phyloP scores from a whole-genome alignment of 2,888 invertebrate species.

The Macrosiphum euphorbiae region DNA sequence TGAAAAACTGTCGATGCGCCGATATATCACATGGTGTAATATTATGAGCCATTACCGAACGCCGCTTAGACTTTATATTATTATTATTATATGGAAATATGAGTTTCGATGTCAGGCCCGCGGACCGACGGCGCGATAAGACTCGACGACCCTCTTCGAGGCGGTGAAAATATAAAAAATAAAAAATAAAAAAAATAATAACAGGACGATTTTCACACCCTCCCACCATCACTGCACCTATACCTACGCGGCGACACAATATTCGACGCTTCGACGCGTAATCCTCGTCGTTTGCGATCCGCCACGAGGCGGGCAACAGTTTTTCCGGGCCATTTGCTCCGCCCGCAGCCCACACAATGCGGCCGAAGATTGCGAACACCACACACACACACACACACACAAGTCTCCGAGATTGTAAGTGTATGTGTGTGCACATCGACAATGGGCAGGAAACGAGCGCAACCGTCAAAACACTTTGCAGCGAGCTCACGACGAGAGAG shows the following conservation, averaged over 20 bases:
- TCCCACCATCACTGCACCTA: not conserved
- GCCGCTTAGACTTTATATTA: too few relatives aligned
- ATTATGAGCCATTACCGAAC: too few relatives aligned
- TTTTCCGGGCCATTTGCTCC: constrained; percentile 22
- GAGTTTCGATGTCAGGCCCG: not conserved
- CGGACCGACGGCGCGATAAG: not conserved
- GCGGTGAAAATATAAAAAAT: not conserved
- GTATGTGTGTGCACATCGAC: not conserved
- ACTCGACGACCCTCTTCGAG: not conserved
- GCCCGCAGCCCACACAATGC: not conserved
- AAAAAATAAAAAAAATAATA: not conserved
- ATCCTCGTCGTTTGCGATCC: constrained; percentile 30
- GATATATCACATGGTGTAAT: too few relatives aligned
- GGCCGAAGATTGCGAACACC: too few relatives aligned
- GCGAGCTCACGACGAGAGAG: not conserved
- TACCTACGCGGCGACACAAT: not conserved
- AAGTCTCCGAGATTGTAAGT: not conserved
- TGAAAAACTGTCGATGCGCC: too few relatives aligned
- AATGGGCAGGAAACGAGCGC: constrained; percentile 59
- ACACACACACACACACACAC: not conserved
- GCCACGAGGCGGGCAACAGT: constrained; percentile 30
- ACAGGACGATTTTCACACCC: not conserved
- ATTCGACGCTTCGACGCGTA: not conserved
- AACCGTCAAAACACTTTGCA: constrained; percentile 40
- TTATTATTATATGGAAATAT: too few relatives aligned